Conservation (phyloP, 2,888 invertebrate species). For the Sphecodes monilicornis region DNA sequence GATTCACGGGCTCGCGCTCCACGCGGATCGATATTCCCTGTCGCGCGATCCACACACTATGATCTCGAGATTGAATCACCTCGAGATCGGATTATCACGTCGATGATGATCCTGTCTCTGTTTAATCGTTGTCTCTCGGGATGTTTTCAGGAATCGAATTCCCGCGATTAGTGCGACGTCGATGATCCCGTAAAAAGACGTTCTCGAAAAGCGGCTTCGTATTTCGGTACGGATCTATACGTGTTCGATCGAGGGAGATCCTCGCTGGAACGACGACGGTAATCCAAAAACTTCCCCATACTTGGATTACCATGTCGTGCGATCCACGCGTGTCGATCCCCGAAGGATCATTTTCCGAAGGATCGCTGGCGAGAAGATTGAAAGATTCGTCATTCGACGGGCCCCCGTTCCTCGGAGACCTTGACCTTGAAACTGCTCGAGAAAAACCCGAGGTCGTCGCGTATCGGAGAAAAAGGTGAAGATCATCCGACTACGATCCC, state of each 20-base stretch:
- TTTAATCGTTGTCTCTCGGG: neutral
- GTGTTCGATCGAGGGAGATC: neutral
- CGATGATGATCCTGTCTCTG: neutral
- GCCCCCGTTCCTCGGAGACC: no score
- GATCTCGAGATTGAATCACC: no score
- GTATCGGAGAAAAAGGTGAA: neutral
- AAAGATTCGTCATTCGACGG: no score
- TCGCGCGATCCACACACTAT: no score
- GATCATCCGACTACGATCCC: neutral
- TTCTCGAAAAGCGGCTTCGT: constrained; percentile 35
- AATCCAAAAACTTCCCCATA: constrained; percentile 81
- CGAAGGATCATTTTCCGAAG: neutral
- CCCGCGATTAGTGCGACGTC: neutral
- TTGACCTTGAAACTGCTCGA: neutral
- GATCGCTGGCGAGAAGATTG: no score
- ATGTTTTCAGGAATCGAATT: neutral
- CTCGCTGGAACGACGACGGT: constrained; percentile 47
- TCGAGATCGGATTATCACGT: neutral
- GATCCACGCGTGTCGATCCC: neutral
- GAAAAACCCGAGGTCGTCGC: neutral
- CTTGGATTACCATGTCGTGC: constrained; percentile 72
- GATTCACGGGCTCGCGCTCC: neutral
- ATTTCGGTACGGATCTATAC: neutral
- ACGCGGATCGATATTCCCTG: no score
- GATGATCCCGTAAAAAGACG: constrained; percentile 12